Evolutionary conservation across 92 coral and sea anemone species (phyloP), one percentile per base, ranked within the genome.

Genomic region (Pocillopora grandis): DNA sequence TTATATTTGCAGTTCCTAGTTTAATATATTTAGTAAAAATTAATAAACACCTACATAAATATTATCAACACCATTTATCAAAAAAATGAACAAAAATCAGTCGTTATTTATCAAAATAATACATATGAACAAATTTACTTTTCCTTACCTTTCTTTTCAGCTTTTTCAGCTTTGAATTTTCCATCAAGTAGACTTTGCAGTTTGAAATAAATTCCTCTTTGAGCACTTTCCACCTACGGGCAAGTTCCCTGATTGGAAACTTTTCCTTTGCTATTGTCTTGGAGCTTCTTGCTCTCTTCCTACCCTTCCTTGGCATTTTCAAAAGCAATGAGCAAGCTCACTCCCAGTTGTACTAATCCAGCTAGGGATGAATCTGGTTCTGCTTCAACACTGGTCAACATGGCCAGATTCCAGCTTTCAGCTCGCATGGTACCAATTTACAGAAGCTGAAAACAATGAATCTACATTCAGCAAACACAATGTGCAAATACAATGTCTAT

Each of bases 231-330:
- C 83, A 68, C 76, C 84, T 57, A 64, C 76, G 79, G 57, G 92
- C 81, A 66, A 85, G 82, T 15, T 66, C 76, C 71, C 86, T 70
- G 27, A 85, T 36, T 55, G 89, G 89, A 81, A 89, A 85, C 62
- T 75, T 89, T 23, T 89, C 67, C 71, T 72, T 85, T 63, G 89
- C 76, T 21, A 80, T 85, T 31, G 89, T 84, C 64, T 71, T 89
- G 69, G 81, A 66, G 77, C 87, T 89, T 66, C 92, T 89, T 65
- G 48, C 77, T 77, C 89, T 80, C 49, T 80, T 48, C 2, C 89
- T 57, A 19, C 92, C 87, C 58, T 89, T 80, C 79, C 78, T 86
- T 57, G 82, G 77, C 72, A 70, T 78, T 62, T 62, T 31, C 31
- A 27, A 27, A 27, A 1, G 31, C 31, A 27, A 1, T 7, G 52